Conservation (phyloP, 2,888 invertebrate species). For the Hemicrepidius hirtus region DNA sequence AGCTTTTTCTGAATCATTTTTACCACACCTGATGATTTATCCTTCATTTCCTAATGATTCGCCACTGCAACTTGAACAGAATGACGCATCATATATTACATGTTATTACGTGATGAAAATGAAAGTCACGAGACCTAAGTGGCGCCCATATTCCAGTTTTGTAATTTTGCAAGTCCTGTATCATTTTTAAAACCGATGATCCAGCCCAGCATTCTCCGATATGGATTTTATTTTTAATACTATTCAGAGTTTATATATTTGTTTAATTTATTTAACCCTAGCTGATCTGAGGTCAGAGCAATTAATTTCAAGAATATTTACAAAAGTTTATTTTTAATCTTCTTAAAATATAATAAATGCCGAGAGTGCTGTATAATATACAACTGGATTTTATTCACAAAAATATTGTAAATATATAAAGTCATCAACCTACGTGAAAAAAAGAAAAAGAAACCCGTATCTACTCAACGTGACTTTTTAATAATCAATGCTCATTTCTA, state of each 20-base stretch:
- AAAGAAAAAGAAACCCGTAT: not conserved
- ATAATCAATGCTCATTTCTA: slow-evolving; percentile 18
- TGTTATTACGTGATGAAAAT: slow-evolving; percentile 19
- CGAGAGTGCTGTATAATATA: no score
- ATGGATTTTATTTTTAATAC: no score
- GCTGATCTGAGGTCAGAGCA: no score
- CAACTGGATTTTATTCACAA: not conserved
- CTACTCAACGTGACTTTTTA: slow-evolving; percentile 12
- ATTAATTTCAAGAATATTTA: no score
- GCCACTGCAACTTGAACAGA: slow-evolving; percentile 10
- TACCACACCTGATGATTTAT: slow-evolving; percentile 25
- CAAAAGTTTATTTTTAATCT: no score
- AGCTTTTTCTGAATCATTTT: not conserved
- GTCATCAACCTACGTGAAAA: slow-evolving; percentile 10
- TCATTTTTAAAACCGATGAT: no score
- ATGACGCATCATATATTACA: slow-evolving; percentile 24
- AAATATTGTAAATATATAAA: slow-evolving; percentile 2
- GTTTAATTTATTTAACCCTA: no score
- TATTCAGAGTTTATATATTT: no score
- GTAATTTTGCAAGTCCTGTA: no score
- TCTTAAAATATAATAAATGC: no score
- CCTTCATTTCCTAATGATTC: slow-evolving; percentile 19
- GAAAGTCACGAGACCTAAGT: not conserved
- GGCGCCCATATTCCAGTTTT: no score
- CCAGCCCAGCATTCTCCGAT: no score